Base-by-base conservation (phyloP, 1,140 invertebrate species). In the Galleria mellonella region DNA sequence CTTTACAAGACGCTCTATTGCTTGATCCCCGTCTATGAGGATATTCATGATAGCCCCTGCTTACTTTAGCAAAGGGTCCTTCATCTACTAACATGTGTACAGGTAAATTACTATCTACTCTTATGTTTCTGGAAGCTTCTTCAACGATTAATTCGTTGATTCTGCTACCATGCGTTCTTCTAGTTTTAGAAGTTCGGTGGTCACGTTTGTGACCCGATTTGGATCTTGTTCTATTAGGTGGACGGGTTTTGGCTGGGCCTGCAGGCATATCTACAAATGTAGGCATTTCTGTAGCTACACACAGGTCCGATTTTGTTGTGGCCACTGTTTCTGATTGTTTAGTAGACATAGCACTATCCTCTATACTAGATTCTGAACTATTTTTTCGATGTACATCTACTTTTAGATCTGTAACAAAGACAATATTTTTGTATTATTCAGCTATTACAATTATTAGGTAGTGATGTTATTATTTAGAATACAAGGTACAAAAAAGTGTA, bases 381-480 rank as follows among this genome's bases (percentile, higher is more conserved):
- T 96, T 96, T 76, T 96, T 96, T 29, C 94, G 89, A 87, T 97
- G 95, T 23, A 97, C 95, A 85, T 97, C 95, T 35, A 95, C 95
- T 88, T 96, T 96, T 46, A 96, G 88, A 89, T 96, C 94, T 92
- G 72, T 23, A 87, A 87, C 54, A 75, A 64, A 49, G 30, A 23
- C 2, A 29, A 37, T 12, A 30, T 35, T 9, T 15, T 46, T 39
- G 23, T 31, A 31, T n/a, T n/a, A n/a, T n/a, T n/a, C n/a, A n/a
- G n/a, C n/a, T n/a, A n/a, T n/a, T n/a, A n/a, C n/a, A n/a, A n/a
- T n/a, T n/a, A n/a, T n/a, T n/a, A n/a, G n/a, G n/a, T n/a, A n/a
- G n/a, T n/a, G n/a, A n/a, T n/a, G n/a, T n/a, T n/a, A n/a, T n/a
- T n/a, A n/a, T n/a, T n/a, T n/a, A n/a, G n/a, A n/a, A n/a, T n/a